phyloP scores from a whole-genome alignment of 2,113 vertebrate genomes.

The Nothocercus nigrocapillus region DNA sequence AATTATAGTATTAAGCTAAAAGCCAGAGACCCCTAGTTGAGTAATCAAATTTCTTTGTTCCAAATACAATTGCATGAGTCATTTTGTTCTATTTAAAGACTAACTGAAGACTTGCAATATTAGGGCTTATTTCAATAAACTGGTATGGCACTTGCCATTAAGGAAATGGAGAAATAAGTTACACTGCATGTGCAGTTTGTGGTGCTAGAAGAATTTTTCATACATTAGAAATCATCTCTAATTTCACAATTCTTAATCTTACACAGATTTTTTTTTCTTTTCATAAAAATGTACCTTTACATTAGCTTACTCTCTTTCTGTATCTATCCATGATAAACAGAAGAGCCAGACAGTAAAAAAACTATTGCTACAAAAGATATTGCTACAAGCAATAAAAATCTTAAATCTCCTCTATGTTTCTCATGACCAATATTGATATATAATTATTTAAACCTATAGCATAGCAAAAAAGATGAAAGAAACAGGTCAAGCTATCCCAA shows the following conservation, averaged over 20 bases:
- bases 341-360: not conserved
- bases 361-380: not conserved
- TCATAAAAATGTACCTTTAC: not conserved
- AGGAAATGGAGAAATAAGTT: not conserved
- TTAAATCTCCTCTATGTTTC: not conserved
- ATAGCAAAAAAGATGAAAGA: not conserved
- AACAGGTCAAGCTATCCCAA: not conserved
- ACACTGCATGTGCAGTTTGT: not conserved
- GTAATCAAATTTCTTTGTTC: constrained; percentile 41
- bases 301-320: not conserved
- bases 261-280: not conserved
- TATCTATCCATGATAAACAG: not conserved
- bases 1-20: not conserved
- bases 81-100: constrained; percentile 43
- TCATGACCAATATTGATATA: not conserved
- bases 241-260: not conserved
- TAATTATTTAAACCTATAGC: not conserved
- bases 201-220: not conserved
- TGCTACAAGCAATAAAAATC: not conserved
- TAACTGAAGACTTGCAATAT: not conserved
- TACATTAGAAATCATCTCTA: not conserved
- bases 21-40: not conserved
- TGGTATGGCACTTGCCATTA: not conserved
- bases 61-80: not conserved
- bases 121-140: not conserved